These are phyloP conservation scores for Psilopsiagon aurifrons DNA, from an alignment of 2,113 vertebrate genomes.

Conservation along the genomic window DNA sequence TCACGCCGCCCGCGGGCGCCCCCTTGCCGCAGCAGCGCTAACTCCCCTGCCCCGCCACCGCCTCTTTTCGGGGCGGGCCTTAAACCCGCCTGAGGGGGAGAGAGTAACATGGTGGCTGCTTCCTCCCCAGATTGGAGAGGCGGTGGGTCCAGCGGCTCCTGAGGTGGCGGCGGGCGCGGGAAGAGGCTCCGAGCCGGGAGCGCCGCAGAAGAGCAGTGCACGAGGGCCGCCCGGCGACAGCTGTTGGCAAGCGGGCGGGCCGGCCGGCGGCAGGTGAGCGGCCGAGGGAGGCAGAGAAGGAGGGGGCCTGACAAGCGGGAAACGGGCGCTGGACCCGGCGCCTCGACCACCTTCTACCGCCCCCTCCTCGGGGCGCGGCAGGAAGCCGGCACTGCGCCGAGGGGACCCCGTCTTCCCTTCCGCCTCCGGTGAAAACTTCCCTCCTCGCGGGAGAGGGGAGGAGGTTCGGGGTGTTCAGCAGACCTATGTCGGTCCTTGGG, in stretches of 20 bases:
- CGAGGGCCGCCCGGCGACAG: background rate
- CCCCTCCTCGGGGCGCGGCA: background rate
- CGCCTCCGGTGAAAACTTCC: background rate
- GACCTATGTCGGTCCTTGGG: background rate
- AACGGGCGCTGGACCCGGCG: background rate
- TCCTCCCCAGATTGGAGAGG: background rate
- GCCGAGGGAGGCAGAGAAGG: background rate
- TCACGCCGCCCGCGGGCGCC: background rate
- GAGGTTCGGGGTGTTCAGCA: background rate
- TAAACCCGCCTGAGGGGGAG: conserved; percentile 2
- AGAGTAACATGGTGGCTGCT: conserved; percentile 53
- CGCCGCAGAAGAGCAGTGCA: background rate
- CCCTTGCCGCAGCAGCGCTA: background rate
- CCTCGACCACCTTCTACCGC: background rate
- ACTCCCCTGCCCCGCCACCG: background rate
- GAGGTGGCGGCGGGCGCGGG: background rate
- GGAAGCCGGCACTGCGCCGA: background rate
- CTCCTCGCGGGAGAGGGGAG: background rate
- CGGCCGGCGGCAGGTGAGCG: background rate
- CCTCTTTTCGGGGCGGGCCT: conserved; percentile 45
- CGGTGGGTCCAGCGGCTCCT: background rate
- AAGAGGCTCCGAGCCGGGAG: background rate
- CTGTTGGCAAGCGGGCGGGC: background rate
- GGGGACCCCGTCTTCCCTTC: background rate
- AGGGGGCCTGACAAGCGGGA: background rate